Evolutionary conservation across 2,797 vertebrate species (phyloP), one percentile per base, ranked within the genome.

Genomic region (Hemitrygon akajei): DNA sequence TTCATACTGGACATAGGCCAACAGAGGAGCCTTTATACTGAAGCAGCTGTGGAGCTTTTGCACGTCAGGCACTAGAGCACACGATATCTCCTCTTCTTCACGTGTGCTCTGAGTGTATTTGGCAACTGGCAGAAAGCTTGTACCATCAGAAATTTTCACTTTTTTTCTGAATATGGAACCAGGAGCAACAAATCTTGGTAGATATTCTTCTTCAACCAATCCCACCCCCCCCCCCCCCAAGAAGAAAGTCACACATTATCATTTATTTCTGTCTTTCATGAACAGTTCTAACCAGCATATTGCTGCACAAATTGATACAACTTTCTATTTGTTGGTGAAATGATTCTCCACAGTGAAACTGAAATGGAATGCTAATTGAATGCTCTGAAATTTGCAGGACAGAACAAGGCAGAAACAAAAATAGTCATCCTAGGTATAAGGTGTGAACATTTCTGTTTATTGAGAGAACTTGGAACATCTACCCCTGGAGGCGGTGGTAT

Each of bases 341-440:
- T 89, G n/a, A 69, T 69, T 66, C n/a, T 37, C 10, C 16, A 7
- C 2, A 37, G 34, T 18, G 2, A 63, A 89, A 37, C 86, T 20
- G 30, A 69, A 63, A 34, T 14, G 63, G 30, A 66, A 20, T 66
- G 60, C 86, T 20, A 7, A 89, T 10, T 63, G 30, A 69, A 22
- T 89, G 18, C 60, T 37, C 60, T 37, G 6, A 22, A 89, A 69
- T 63, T 22, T 66, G n/a, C 86, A 89, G n/a, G 86, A 22, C n/a
- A 10, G 86, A 69, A 89, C 63, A 89, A 69, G 86, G 69, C 34
- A 69, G 86, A 89, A 89, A 22, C 69, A 69, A 69, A 89, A 69
- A n/a, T 89, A 89, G 11, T 89, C 18, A 18, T 69, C 18, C n/a
- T 34, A 34, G n/a, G 30, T 89, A 22, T n/a, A 37, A n/a, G 86